A percentile compares a stretch with the other conserved stretches of the same genome.
phyloP scores from a whole-genome alignment of 2,888 invertebrate genomes.

The Julus scanicus region DNA sequence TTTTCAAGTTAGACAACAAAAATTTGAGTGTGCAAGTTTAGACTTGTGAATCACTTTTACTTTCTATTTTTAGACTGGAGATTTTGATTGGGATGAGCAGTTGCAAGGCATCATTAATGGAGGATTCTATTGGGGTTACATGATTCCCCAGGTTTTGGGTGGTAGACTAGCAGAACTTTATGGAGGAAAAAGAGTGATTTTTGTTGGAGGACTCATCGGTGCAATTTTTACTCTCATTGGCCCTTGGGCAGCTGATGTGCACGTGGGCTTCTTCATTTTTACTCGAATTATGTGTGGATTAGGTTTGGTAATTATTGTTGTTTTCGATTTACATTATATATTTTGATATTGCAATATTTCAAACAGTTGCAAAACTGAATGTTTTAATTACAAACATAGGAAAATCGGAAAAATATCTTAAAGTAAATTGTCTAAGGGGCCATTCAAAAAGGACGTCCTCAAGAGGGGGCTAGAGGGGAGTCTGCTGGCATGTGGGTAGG shows the following conservation, averaged over 20 bases:
- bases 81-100: constrained; percentile 62
- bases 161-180: constrained; percentile 89
- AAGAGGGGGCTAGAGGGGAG: no score
- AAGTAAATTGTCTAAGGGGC: no score
- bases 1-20: no score
- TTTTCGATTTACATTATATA: neutral
- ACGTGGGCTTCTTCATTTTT: constrained; percentile 76
- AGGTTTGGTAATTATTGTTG: constrained; percentile 66
- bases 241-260: constrained; percentile 82
- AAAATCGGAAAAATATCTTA: no score
- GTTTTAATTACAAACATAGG: no score
- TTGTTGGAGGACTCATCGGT: constrained; percentile 70
- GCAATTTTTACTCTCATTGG: constrained; percentile 82
- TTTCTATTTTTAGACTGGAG: constrained; percentile 16
- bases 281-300: constrained; percentile 86
- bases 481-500: no score
- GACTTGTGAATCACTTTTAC: no score
- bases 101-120: constrained; percentile 78
- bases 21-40: no score
- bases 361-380: no score
- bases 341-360: no score
- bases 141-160: constrained; percentile 88
- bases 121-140: constrained; percentile 93
- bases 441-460: no score
- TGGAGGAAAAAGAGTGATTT: constrained; percentile 87